These are phyloP conservation scores for Zaprionus lachaisei DNA, from an alignment of 1,140 invertebrate species.

Conservation along the genomic window DNA sequence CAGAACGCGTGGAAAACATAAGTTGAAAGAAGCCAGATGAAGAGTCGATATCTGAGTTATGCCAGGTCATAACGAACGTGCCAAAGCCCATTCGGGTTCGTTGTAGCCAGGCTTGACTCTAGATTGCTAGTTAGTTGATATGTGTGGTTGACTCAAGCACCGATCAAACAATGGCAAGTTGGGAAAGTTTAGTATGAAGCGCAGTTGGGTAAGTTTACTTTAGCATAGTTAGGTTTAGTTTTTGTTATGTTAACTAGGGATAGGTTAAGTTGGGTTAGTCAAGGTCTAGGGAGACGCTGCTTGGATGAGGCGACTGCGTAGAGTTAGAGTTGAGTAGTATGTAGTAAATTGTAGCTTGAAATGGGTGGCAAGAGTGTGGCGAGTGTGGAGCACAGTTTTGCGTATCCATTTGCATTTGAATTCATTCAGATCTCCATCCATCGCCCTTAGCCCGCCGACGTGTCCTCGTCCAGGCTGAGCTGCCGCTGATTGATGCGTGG, in stretches of 20 bases:
- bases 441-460: slow-evolving; percentile 44
- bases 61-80: too few species aligned
- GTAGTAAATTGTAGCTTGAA: slow-evolving; percentile 12
- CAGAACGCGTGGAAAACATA: slow-evolving; percentile 4
- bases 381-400: slow-evolving; percentile 10
- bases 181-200: slow-evolving; percentile 21
- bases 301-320: slow-evolving; percentile 31
- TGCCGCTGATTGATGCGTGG: slow-evolving; percentile 62
- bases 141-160: slow-evolving; percentile 16
- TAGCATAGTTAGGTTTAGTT: neutral
- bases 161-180: slow-evolving; percentile 5
- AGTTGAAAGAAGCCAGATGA: slow-evolving; percentile 1
- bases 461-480: slow-evolving; percentile 65
- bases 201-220: slow-evolving; percentile 25
- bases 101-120: neutral
- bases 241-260: neutral
- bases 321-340: slow-evolving; percentile 4
- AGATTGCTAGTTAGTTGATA: slow-evolving; percentile 14
- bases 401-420: slow-evolving; percentile 10
- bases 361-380: slow-evolving; percentile 28
- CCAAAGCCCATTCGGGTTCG: neutral
- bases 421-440: neutral
- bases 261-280: slow-evolving; percentile 30
- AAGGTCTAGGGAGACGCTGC: slow-evolving; percentile 34
- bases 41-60: too few species aligned